phyloP scores from a whole-genome alignment of 2,888 invertebrate species.

The Dichetophora obliterata region DNA sequence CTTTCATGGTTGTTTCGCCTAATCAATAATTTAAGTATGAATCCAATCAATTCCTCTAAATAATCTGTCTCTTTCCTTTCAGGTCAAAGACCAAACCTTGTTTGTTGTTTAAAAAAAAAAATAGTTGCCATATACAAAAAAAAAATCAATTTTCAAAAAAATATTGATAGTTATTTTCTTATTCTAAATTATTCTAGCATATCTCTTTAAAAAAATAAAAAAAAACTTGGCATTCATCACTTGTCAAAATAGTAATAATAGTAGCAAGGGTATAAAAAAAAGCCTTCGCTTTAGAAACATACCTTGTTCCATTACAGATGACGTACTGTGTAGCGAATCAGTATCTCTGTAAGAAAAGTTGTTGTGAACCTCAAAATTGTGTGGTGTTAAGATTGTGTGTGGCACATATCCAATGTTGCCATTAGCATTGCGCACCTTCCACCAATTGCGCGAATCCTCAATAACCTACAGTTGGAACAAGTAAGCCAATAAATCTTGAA shows the following conservation, averaged over 20 bases:
- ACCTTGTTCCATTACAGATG: slow-evolving; percentile 52
- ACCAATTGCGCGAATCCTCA: slow-evolving; percentile 98
- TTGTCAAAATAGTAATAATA: neutral
- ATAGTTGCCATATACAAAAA: no score
- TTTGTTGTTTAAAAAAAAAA: no score
- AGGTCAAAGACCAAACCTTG: no score
- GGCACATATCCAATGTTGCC: slow-evolving; percentile 95
- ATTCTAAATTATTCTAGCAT: no score
- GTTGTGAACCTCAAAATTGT: slow-evolving; percentile 63
- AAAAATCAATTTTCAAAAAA: no score
- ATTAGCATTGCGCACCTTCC: slow-evolving; percentile 90
- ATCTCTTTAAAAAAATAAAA: neutral
- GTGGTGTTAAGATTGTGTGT: slow-evolving; percentile 90
- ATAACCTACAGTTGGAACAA: slow-evolving; percentile 76
- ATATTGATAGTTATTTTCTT: neutral
- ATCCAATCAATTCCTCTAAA: no score
- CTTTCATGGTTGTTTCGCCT: no score
- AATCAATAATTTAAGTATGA: no score
- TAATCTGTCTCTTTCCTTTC: no score
- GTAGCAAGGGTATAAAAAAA: neutral
- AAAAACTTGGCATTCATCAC: no score
- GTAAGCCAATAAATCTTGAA: neutral
- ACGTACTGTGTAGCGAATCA: slow-evolving; percentile 56
- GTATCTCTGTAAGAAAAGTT: slow-evolving; percentile 55
- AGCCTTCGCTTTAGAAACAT: slow-evolving; percentile 11